Conservation (phyloP, 2,113 vertebrate genomes). For the Ciconia boyciana region DNA sequence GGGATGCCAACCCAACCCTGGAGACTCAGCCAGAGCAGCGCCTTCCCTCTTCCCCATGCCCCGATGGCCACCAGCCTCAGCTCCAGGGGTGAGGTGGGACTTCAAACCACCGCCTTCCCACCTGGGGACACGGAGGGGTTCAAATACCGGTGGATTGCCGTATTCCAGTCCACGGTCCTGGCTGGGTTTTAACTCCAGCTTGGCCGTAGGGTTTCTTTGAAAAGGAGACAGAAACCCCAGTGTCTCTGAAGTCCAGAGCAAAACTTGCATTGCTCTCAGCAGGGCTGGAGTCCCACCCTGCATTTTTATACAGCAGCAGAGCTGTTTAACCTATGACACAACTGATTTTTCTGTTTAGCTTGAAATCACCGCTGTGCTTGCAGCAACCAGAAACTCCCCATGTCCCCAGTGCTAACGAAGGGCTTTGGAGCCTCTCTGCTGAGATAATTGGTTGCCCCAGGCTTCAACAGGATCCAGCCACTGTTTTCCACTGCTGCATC, state of each 20-base stretch:
- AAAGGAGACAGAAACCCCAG: not conserved
- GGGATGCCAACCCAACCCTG: not conserved
- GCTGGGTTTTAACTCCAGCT: not conserved
- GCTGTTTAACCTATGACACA: not conserved
- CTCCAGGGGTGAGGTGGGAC: not conserved
- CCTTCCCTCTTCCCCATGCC: not conserved
- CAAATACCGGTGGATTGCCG: not conserved
- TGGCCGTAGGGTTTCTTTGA: not conserved
- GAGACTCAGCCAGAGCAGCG: not conserved
- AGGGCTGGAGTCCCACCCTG: not conserved
- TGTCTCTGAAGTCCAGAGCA: not conserved
- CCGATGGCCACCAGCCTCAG: not conserved
- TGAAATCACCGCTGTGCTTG: not conserved
- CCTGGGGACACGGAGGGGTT: too few relatives aligned
- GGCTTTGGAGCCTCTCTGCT: not conserved
- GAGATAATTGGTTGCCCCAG: not conserved
- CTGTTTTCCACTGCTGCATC: not conserved
- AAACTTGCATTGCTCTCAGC: not conserved
- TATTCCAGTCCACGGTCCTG: not conserved
- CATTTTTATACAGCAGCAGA: not conserved
- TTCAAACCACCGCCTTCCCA: not conserved
- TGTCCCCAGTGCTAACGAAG: accelerated
- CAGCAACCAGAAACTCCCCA: not conserved
- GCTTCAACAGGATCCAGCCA: not conserved
- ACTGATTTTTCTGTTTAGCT: not conserved